A percentile compares a stretch with the other conserved stretches of the same genome.
Evolutionary conservation across 2,797 vertebrate genomes (phyloP).

Genomic region (Acanthornis magna): DNA sequence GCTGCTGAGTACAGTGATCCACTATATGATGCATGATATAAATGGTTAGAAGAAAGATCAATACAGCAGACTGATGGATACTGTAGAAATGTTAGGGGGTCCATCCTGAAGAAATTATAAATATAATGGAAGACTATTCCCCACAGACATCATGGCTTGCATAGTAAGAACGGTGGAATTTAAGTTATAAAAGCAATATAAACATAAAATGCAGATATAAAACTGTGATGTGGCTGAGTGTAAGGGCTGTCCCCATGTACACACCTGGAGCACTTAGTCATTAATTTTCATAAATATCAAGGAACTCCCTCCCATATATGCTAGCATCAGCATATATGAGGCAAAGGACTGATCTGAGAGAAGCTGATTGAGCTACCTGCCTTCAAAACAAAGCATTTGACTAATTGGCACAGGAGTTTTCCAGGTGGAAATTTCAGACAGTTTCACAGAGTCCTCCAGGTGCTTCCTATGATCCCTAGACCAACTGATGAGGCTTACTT

Average conservation of each 20-base stretch:
- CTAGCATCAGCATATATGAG: background rate
- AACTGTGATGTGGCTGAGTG: background rate
- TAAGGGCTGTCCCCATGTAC: background rate
- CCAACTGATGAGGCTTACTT: background rate
- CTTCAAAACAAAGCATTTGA: background rate
- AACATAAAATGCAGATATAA: background rate
- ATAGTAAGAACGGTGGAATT: background rate
- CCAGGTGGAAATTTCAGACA: background rate
- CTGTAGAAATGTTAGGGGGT: background rate
- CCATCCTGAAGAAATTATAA: background rate
- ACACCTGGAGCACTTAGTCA: background rate
- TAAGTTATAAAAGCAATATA: background rate
- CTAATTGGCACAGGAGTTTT: background rate
- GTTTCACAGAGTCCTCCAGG: background rate
- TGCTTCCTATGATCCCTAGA: background rate
- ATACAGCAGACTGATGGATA: background rate
- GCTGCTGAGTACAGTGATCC: too few species aligned
- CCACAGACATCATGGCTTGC: background rate
- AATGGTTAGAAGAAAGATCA: background rate
- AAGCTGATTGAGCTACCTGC: background rate
- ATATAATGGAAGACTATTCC: background rate
- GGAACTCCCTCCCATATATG: background rate
- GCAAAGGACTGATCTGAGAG: background rate
- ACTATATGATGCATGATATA: rapidly evolving
- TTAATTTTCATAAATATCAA: background rate